These are phyloP conservation scores for Catostomus latipinnis DNA, from an alignment of 2,797 vertebrate species.

Conservation along the genomic window DNA sequence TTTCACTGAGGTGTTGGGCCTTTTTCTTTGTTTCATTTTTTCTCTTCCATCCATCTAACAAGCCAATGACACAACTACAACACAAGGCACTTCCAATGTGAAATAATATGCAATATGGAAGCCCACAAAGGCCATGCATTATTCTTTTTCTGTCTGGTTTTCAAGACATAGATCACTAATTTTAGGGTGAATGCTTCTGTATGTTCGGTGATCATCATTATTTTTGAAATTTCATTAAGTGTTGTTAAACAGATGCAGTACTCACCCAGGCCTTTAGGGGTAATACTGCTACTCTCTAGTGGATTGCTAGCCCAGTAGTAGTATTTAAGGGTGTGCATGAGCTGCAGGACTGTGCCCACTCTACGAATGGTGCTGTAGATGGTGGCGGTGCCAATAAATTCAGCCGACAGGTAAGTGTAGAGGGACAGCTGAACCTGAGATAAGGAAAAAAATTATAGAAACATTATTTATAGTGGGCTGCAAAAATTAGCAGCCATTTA, in stretches of 20 bases:
- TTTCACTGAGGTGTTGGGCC: not conserved
- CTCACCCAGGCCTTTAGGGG: slow-evolving; percentile 89
- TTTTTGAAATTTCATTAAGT: too few species aligned
- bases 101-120: too few species aligned
- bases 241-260: not conserved
- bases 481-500: too few species aligned
- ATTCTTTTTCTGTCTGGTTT: too few species aligned
- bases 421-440: slow-evolving; percentile 89
- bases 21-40: not conserved
- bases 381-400: slow-evolving; percentile 92
- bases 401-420: slow-evolving; percentile 93
- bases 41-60: not conserved
- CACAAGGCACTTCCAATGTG: too few species aligned
- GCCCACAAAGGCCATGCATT: too few species aligned
- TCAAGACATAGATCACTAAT: too few species aligned
- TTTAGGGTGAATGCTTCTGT: too few species aligned
- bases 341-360: slow-evolving; percentile 90
- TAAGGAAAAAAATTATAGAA: slow-evolving; percentile 28
- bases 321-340: slow-evolving; percentile 94
- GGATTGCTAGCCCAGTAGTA: slow-evolving; percentile 96
- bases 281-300: slow-evolving; percentile 86
- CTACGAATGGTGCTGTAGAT: slow-evolving; percentile 92
- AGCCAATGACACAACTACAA: not conserved
- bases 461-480: not conserved
- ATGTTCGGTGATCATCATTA: too few species aligned